Conservation (phyloP, 2,888 invertebrate species). For the Biston stratarius region DNA sequence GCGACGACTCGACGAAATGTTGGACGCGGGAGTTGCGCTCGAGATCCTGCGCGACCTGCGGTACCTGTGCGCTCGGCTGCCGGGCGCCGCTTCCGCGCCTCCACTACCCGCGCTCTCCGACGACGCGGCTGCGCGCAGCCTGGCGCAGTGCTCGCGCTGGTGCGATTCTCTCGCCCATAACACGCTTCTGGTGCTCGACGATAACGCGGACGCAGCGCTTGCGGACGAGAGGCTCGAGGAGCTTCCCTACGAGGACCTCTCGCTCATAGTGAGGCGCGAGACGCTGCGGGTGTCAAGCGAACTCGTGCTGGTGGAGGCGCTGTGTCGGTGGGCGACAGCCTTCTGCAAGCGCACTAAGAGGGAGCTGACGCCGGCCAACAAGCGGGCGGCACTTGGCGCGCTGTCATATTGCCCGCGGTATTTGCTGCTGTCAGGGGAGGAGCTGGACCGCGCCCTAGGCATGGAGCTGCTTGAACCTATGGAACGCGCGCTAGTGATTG, state of each 20-base stretch:
- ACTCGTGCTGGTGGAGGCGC: slow-evolving; percentile 86
- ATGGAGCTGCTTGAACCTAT: slow-evolving; percentile 79
- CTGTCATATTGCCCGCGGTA: slow-evolving; percentile 89
- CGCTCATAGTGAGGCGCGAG: slow-evolving; percentile 89
- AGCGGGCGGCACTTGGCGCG: slow-evolving; percentile 79
- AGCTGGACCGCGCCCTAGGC: slow-evolving; percentile 86
- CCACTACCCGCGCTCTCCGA: slow-evolving; percentile 75
- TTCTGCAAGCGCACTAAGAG: slow-evolving; percentile 77
- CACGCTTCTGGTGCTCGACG: slow-evolving; percentile 86
- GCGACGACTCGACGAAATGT: slow-evolving; percentile 87
- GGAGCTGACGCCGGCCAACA: slow-evolving; percentile 77
- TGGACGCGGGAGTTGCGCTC: slow-evolving; percentile 88
- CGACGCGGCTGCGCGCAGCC: slow-evolving; percentile 70
- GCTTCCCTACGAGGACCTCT: slow-evolving; percentile 88
- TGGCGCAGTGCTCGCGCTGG: slow-evolving; percentile 80
- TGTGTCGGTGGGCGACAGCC: slow-evolving; percentile 85
- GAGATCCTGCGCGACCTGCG: slow-evolving; percentile 87
- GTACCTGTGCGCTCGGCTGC: slow-evolving; percentile 75
- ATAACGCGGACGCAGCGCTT: slow-evolving; percentile 74
- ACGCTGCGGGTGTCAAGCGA: slow-evolving; percentile 89
- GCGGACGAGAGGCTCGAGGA: slow-evolving; percentile 81
- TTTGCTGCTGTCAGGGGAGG: slow-evolving; percentile 88
- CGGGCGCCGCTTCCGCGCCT: slow-evolving; percentile 82
- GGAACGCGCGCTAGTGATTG: slow-evolving; percentile 77
- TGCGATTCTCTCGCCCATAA: slow-evolving; percentile 89